Base-by-base conservation (phyloP, 2,113 vertebrate genomes). In the Cairina moschata region DNA sequence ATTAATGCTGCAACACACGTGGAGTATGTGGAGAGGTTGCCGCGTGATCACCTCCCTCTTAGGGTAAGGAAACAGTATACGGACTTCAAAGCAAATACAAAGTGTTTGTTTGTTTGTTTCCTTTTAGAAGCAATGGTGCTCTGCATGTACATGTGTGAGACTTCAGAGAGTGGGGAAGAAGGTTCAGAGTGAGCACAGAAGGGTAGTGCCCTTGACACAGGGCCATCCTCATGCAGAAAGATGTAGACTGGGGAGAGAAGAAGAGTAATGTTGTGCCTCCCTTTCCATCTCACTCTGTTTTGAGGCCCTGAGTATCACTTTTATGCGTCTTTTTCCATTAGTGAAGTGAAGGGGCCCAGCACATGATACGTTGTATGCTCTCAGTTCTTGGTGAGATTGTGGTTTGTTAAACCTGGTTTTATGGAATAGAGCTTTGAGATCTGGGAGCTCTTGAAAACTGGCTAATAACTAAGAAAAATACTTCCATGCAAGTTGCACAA, bases 1-100 rank as follows among this genome's bases (percentile, higher is more conserved):
- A 40, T 40, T 40, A 0, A 2, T 2, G 0, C 4, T 8, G 8
- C 15, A 3, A 11, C 12, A 22, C 48, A 13, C 1, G 0, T 3
- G 31, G 3, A 13, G 17, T 25, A 2, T 56, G 11, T 40, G 85
- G 17, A 31, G 62, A 73, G 59, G 59, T 28, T 55, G 68, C 36
- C 17, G 25, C 15, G 17, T 40, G 4, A 8, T 12, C 16, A 2
- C 59, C 42, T 32, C 25, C 21, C 48, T 21, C 3, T 1, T 46
- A 28, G 32, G 28, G 8, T 3, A 5, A 15, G 8, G 38, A 21
- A 25, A 1, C 54, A 17, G 34, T 13, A 38, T 34, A 2, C 32
- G 42, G 3, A 8, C 59, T 29, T 15, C 9, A 7, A 55, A 29
- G 38, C 52, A 56, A 38, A 42, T 73, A 22, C 8, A 8, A 55